Base-by-base conservation (phyloP, 2,888 invertebrate genomes). In the Clanis bilineata region DNA sequence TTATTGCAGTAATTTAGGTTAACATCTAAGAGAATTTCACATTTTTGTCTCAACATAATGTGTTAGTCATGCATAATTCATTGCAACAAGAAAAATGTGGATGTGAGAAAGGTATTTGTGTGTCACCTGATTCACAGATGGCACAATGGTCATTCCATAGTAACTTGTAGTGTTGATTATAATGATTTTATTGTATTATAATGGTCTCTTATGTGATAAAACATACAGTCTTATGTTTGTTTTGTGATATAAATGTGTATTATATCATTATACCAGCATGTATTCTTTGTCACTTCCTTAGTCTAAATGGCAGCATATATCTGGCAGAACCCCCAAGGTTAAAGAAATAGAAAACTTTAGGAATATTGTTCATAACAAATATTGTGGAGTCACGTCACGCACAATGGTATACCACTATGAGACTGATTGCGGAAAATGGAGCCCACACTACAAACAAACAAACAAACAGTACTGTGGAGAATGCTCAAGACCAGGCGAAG, bases 41-140 rank as follows among this genome's bases (percentile, higher is more conserved):
- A 57, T 61, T 57, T 45, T 25, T 65, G 59, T 59, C 55, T 62
- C 47, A 63, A 56, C 59, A 67, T 60, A 62, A 64, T 43, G 56
- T 45, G 67, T 70, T 66, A 68, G 55, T 72, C 62, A 74, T 74
- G 63, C 72, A 72, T 76, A 67, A 65, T 68, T 65, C 59, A 70
- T 70, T 66, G 62, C 62, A 71, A 63, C 67, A 64, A 70, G 74
- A 75, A 79, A 73, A 79, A 80, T 77, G 75, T 75, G 67, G 74
- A 74, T 77, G 71, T 78, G 79, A 75, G 79, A 82, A 71, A 60
- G 62, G 66, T 68, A 76, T 81, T 80, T 75, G 73, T 78, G 70
- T 82, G 84, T 82, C 83, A 83, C 85, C 85, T 77, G 69, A 78
- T 84, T 85, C 84, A 77, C 85, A 85, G 67, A 72, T 71, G 67